Base-by-base conservation (phyloP, 2,113 vertebrate species). In the Lampris incognitus region DNA sequence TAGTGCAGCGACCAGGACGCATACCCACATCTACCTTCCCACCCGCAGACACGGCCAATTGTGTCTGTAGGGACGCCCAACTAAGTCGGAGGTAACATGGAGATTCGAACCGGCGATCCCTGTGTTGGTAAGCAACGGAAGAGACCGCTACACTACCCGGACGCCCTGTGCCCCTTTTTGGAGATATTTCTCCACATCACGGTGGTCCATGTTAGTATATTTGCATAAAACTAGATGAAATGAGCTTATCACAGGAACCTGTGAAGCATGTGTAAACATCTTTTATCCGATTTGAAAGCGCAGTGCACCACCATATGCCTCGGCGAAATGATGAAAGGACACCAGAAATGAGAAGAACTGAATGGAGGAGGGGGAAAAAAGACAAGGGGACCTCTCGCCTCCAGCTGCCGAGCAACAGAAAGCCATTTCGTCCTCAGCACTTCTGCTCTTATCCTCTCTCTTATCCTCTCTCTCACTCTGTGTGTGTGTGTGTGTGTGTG, bases 301-400 rank as follows among this genome's bases (percentile, higher is more conserved):
- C 24, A 1, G 66, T 8, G 76, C 69, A 8, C 48, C 48, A 13
- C 38, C 81, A 39, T 41, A 37, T 38, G 68, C 58, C 75, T 72
- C 51, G 1, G 64, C 1, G 39, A 50, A 0, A 69, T 84, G 85
- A 87, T 88, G 80, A 91, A 87, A 88, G 84, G 39, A 70, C 51
- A 63, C 49, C 54, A 9, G 66, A 79, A 82, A 82, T 73, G 71
- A 87, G 71, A 69, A 74, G 71, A 73, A 57, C 11, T 0, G 46
- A 68, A 76, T 24, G 57, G 71, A 63, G 24, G 24, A 24, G 24
- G 24, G 24, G 24, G 24, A 24, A 24, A 72, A 39, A 69, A 66
- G 66, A 86, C 79, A 67, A 65, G 63, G 69, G 49, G 69, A 88
- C 88, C 90, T 92, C 70, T 91, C 86, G 82, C 87, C 90, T 70